A percentile compares a stretch with the other conserved stretches of the same genome.
phyloP scores from a whole-genome alignment of 37 sponge, comb jelly and placozoan species.

The Aplysina aerophoba region DNA sequence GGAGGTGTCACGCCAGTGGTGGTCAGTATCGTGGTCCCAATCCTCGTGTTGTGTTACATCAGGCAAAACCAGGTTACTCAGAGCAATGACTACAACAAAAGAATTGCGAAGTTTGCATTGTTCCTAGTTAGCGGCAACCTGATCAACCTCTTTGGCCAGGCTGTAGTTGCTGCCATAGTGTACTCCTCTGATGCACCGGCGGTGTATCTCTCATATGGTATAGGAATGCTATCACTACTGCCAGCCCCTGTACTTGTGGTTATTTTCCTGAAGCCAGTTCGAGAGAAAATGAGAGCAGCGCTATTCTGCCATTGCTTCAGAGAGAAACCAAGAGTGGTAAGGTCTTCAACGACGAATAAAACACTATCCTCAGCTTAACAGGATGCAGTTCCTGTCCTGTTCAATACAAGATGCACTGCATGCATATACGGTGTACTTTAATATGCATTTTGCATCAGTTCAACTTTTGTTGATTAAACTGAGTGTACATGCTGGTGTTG shows the following conservation, averaged over 20 bases:
- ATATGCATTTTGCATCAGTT: too few relatives aligned
- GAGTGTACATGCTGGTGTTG: too few relatives aligned
- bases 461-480: too few relatives aligned
- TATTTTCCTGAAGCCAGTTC: neutral
- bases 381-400: too few relatives aligned
- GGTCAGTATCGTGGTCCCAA: neutral
- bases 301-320: neutral
- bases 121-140: neutral
- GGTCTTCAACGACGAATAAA: too few relatives aligned
- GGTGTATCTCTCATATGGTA: neutral
- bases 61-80: neutral
- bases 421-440: too few relatives aligned
- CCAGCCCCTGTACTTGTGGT: neutral
- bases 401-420: too few relatives aligned
- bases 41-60: neutral
- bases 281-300: neutral
- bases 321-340: too few relatives aligned
- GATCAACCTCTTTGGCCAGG: neutral
- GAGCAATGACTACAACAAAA: neutral
- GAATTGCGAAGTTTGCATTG: conserved; percentile 2
- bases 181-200: neutral
- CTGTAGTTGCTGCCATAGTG: neutral
- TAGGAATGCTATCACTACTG: neutral
- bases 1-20: neutral
- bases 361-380: too few relatives aligned